Percentiles rank a stretch among this genome's conserved stretches.
Conservation (phyloP, 2,113 vertebrate genomes). For the Phocoena sinus region DNA sequence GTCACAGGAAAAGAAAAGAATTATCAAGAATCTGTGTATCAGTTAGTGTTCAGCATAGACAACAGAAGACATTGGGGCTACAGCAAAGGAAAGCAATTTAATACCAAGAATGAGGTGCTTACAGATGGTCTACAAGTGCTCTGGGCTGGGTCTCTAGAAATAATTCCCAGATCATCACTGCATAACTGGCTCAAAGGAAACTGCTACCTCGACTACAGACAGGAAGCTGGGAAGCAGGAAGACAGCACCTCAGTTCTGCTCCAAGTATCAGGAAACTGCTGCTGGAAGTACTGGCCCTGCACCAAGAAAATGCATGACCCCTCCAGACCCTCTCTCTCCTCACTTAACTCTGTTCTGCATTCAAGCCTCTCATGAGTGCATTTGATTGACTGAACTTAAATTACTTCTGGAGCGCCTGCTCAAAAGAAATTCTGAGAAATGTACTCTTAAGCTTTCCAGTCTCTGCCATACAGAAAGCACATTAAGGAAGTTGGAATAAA, state of each 20-base stretch:
- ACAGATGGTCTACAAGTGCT: not conserved
- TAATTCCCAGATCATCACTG: not conserved
- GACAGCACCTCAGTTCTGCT: not conserved
- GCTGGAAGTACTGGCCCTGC: no score
- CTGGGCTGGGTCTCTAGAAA: not conserved
- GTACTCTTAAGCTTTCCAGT: not conserved
- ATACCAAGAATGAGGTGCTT: not conserved
- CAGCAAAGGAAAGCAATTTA: not conserved
- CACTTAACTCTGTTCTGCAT: not conserved
- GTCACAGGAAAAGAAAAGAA: not conserved
- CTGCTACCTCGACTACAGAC: not conserved
- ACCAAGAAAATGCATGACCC: not conserved
- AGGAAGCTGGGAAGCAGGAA: not conserved
- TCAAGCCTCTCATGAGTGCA: not conserved
- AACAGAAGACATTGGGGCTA: not conserved
- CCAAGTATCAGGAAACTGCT: not conserved
- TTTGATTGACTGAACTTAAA: constrained; percentile 1
- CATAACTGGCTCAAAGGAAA: not conserved
- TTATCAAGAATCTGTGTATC: not conserved
- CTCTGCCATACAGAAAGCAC: not conserved
- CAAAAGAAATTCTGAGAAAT: constrained; percentile 9
- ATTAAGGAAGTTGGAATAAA: not conserved
- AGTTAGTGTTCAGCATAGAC: not conserved
- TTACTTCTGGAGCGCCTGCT: not conserved
- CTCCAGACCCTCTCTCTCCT: not conserved